A percentile compares a stretch with the other conserved stretches of the same genome.
These are phyloP conservation scores for Leucopsar rothschildi DNA, from an alignment of 2,113 vertebrate species.

Conservation along the genomic window DNA sequence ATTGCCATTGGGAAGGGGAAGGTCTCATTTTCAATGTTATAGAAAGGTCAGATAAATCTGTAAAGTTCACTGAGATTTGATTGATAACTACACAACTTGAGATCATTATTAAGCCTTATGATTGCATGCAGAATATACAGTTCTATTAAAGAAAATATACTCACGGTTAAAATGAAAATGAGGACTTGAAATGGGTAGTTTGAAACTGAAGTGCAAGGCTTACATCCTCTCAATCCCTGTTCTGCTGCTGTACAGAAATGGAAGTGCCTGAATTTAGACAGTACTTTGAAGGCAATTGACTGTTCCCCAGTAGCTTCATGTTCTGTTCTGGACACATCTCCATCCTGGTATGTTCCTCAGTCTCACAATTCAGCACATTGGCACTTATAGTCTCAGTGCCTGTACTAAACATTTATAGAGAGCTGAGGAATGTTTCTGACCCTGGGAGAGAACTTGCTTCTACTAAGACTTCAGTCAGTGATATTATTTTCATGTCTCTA, in stretches of 20 bases:
- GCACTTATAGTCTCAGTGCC: neutral
- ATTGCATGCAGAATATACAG: neutral
- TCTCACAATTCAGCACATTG: neutral
- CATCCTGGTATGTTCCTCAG: neutral
- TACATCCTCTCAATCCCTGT: neutral
- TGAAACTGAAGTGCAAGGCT: neutral
- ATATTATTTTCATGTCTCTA: neutral
- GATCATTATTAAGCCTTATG: neutral
- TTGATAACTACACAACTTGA: neutral
- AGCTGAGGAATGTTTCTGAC: neutral
- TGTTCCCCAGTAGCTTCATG: neutral
- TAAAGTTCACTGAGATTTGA: neutral
- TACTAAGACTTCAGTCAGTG: neutral
- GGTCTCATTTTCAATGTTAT: neutral
- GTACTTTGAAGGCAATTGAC: neutral
- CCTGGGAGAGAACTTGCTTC: neutral
- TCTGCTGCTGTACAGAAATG: neutral
- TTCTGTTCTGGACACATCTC: neutral
- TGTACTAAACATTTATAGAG: neutral
- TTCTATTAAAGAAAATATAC: neutral
- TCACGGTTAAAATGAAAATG: neutral
- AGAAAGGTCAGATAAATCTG: neutral
- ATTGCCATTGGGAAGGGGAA: rapidly evolving
- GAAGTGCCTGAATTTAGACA: neutral
- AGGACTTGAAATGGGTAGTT: neutral